Evolutionary conservation across 2,113 vertebrate genomes (phyloP), one percentile per base, ranked within the genome.

Genomic region (Serilophus lunatus): DNA sequence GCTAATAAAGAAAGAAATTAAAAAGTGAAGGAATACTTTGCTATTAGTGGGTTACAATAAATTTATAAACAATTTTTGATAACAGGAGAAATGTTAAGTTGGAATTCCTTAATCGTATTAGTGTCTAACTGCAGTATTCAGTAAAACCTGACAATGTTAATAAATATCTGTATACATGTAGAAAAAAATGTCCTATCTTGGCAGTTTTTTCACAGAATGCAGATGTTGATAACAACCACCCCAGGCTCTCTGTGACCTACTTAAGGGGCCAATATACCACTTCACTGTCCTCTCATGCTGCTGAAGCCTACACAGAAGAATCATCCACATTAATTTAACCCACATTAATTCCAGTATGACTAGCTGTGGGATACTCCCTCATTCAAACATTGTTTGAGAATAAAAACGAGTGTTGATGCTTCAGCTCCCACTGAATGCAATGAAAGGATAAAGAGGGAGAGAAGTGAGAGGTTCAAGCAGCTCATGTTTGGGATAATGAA

Each of bases 91-190:
- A 76, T 92, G 82, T n/a, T 24, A 96, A 92, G 45, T 65, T 74
- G 84, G 74, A 94, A 91, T 95, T 89, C 91, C 20, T 75, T 89
- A 70, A 95, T 77, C 49, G 28, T 68, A 54, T 86, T 89, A 88
- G 18, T 26, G 13, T 69, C 45, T 86, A 65, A 79, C 25, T 59
- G 18, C 82, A 74, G 83, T 84, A 95, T 64, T 88, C 89, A 93
- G 53, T 84, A 76, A 95, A 44, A 82, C 6, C 53, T 87, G 64
- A 84, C 70, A 95, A 33, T 51, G 82, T 68, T 86, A 93, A 92
- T 93, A 92, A 92, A 65, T 31, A 40, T 70, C 28, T 63, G 74
- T 93, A 96, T 82, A 38, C 70, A 64, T 83, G 66, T 12, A 86
- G 53, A 66, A 91, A 85, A 74, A 71, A 69, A 76, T n/a, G 19